Base-by-base conservation (phyloP, 2,888 invertebrate genomes). In the Cremastobaeus sp. region DNA sequence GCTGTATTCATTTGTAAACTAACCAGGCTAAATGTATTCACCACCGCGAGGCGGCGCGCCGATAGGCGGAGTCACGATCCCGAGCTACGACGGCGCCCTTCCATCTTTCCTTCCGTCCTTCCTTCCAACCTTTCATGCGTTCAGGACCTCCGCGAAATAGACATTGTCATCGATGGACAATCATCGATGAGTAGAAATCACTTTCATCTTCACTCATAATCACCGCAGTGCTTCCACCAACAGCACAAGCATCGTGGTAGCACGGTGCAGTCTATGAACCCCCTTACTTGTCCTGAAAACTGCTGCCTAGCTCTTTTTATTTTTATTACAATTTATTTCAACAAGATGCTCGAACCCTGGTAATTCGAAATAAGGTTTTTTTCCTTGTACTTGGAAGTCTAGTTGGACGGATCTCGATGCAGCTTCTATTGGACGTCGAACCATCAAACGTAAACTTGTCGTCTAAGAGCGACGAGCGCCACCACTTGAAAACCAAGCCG, bases 1-100 rank as follows among this genome's bases (percentile, higher is more conserved):
- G 91, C 91, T 91, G 91, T 91, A 91, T 91, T 91, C 91, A 91
- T 91, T 91, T 91, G 91, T 91, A 90, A 91, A 91, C 91, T 90
- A 89, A 89, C 88, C 88, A 87, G 86, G 86, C 86, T 86, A 87
- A 86, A 88, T 87, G 86, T 87, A 87, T 87, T 87, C 87, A 87
- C 86, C 85, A 84, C 84, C 83, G 85, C 85, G 84, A 85, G 84
- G 84, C 85, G 84, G 84, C 85, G 85, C 84, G 81, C 83, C 81
- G 84, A 87, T 86, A 86, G 87, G 87, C 87, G 87, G 86, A 86
- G 87, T 86, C 86, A 84, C 82, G 81, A 79, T 80, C 78, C 80
- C 84, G 80, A 76, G 81, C 84, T 81, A 83, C 85, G 83, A 79
- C 83, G 82, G 84, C 85, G 85, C 85, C 86, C 86, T 71, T 76